Evolutionary conservation across 2,888 invertebrate species (phyloP).

Genomic region (Thera britannica): DNA sequence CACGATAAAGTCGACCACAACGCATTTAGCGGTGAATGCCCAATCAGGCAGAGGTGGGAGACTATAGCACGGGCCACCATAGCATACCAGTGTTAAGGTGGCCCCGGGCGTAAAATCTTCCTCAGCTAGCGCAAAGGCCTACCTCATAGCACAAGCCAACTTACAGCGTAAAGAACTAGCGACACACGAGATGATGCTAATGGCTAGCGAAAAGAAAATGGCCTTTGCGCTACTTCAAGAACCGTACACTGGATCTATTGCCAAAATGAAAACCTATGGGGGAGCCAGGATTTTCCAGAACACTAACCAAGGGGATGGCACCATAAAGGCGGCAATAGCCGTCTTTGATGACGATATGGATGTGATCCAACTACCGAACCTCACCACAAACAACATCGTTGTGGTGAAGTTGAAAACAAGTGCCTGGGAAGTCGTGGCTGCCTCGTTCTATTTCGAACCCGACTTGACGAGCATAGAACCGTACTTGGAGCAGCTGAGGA

Average conservation of each 20-base stretch:
- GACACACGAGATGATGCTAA: neutral
- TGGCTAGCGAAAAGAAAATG: neutral
- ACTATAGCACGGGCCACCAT: neutral
- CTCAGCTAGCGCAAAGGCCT: neutral
- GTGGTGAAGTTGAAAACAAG: neutral
- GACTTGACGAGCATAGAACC: neutral
- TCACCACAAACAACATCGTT: neutral
- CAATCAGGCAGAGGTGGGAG: neutral
- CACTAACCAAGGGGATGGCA: neutral
- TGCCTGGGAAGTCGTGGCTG: neutral
- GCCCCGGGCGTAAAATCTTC: neutral
- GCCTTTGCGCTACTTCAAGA: neutral
- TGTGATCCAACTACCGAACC: neutral
- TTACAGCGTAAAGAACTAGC: neutral
- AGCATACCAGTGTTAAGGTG: neutral
- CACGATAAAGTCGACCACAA: neutral
- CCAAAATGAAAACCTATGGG: neutral
- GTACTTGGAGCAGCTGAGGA: no score
- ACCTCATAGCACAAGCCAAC: neutral
- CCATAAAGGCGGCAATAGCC: neutral
- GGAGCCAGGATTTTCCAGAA: neutral
- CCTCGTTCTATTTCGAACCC: neutral
- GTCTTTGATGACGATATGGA: neutral
- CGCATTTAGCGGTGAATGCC: neutral
- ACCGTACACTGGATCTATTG: neutral